Conservation (phyloP, 1,140 invertebrate species). For the Cydia amplana region DNA sequence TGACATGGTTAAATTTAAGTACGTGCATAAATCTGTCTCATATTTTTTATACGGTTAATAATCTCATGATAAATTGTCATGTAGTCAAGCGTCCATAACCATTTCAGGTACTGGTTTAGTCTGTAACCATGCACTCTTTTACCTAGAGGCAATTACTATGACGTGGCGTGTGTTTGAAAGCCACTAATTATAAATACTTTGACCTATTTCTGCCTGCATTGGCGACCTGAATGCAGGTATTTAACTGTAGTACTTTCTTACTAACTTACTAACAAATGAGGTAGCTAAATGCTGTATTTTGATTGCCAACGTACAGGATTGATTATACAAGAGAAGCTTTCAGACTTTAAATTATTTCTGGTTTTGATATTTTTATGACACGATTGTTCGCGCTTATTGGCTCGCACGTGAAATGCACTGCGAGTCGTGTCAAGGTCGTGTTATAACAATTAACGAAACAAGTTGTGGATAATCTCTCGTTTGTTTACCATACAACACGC, state of each 20-base stretch:
- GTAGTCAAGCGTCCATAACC: not conserved
- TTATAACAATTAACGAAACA: too few relatives aligned
- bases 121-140: not conserved
- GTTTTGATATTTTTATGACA: too few relatives aligned
- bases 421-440: too few relatives aligned
- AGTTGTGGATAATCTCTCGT: too few relatives aligned
- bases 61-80: too few relatives aligned
- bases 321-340: not conserved
- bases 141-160: slow-evolving; percentile 9
- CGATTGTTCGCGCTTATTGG: too few relatives aligned
- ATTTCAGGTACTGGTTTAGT: not conserved
- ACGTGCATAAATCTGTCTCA: too few relatives aligned
- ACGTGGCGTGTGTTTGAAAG: slow-evolving; percentile 16
- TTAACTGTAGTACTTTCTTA: not conserved
- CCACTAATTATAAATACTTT: slow-evolving; percentile 21
- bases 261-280: not conserved
- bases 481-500: too few relatives aligned
- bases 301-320: not conserved
- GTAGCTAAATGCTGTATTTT: not conserved
- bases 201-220: slow-evolving; percentile 14
- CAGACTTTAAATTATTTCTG: not conserved
- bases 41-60: too few relatives aligned
- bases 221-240: slow-evolving; percentile 18
- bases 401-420: too few relatives aligned
- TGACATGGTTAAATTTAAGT: too few relatives aligned